phyloP scores from a whole-genome alignment of 2,888 invertebrate genomes.

The Drosophila mercatorum region DNA sequence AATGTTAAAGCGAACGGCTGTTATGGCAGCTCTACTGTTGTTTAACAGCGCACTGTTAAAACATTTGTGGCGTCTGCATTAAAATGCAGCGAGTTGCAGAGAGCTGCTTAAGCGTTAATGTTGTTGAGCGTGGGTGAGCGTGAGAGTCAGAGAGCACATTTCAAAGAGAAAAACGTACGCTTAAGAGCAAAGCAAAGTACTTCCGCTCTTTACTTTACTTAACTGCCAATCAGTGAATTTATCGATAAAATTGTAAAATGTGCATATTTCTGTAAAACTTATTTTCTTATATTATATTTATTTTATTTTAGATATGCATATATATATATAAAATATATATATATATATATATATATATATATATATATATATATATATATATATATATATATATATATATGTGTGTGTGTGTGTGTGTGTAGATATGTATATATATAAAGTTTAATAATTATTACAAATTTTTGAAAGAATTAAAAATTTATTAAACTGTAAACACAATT shows the following conservation, averaged over 20 bases:
- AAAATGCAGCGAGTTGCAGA: slow-evolving; percentile 43
- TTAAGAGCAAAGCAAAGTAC: slow-evolving; percentile 31
- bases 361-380: no score
- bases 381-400: no score
- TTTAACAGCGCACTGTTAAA: slow-evolving; percentile 20
- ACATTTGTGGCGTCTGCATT: background rate
- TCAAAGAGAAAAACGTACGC: slow-evolving; percentile 26
- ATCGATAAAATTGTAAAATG: slow-evolving; percentile 36
- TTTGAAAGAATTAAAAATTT: background rate
- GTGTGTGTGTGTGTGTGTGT: no score
- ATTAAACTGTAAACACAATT: no score
- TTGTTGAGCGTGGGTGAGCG: slow-evolving; percentile 40
- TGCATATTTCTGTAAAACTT: background rate
- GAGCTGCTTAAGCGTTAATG: slow-evolving; percentile 10
- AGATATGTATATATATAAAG: no score
- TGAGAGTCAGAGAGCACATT: background rate
- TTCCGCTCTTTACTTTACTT: slow-evolving; percentile 40
- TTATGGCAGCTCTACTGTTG: background rate
- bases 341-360: no score
- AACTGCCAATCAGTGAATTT: slow-evolving; percentile 40
- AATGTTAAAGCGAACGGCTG: background rate
- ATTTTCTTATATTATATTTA: background rate
- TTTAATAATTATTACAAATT: background rate
- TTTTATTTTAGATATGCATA: no score
- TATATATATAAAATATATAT: no score